Evolutionary conservation across 2,888 invertebrate genomes (phyloP).

Genomic region (Noctua pronuba): DNA sequence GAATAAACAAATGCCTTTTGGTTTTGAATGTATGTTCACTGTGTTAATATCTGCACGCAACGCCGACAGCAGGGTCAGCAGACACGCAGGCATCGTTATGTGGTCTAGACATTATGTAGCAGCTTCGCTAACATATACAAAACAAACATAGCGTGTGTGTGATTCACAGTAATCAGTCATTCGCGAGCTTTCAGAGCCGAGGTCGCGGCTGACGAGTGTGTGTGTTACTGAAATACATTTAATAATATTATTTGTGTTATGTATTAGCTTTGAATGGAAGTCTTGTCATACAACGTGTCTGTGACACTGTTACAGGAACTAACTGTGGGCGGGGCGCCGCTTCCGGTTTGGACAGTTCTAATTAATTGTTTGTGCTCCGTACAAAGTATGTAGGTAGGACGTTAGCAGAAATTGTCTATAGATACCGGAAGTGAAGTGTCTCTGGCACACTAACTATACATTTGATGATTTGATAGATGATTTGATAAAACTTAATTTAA

Average conservation of each 20-base stretch:
- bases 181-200: slow-evolving; percentile 13
- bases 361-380: slow-evolving; percentile 18
- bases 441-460: background rate
- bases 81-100: background rate
- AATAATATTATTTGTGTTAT: background rate
- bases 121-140: background rate
- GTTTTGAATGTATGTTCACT: background rate
- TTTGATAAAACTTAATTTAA: background rate
- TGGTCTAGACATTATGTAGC: background rate
- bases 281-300: background rate
- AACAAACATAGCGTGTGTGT: background rate
- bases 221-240: background rate
- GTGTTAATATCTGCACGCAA: background rate
- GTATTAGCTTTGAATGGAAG: background rate
- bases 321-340: slow-evolving; percentile 10
- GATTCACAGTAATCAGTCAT: background rate
- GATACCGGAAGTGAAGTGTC: slow-evolving; percentile 10
- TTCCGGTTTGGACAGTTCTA: slow-evolving; percentile 23
- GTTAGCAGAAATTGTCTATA: background rate
- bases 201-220: background rate
- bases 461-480: background rate
- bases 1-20: background rate
- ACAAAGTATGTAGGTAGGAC: background rate
- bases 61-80: background rate
- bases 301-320: background rate